Percentiles rank a stretch among this genome's conserved stretches.
These are phyloP conservation scores for Vulpes lagopus DNA, from an alignment of 2,113 vertebrate genomes.

Conservation along the genomic window DNA sequence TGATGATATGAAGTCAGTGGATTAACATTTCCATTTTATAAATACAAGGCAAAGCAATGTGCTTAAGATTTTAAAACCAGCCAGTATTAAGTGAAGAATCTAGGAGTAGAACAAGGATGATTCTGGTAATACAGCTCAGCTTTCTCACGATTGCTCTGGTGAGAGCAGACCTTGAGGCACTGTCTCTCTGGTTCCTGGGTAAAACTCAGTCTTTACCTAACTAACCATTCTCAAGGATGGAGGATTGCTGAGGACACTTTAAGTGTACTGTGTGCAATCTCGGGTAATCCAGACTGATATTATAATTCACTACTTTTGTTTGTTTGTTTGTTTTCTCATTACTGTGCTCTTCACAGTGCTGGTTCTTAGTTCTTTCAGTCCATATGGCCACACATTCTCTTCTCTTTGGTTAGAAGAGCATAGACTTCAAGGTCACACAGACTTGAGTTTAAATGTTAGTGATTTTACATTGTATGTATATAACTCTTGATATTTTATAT, in stretches of 20 bases:
- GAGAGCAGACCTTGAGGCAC: background rate
- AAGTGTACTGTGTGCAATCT: background rate
- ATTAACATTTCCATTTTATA: background rate
- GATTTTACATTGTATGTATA: background rate
- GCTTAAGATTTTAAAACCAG: background rate
- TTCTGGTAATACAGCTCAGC: background rate
- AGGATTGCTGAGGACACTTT: background rate
- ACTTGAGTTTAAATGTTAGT: background rate
- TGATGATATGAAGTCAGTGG: background rate
- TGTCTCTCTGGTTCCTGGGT: background rate
- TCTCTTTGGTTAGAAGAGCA: background rate
- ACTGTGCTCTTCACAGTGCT: background rate
- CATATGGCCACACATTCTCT: background rate
- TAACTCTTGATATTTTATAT: background rate
- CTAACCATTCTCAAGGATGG: background rate
- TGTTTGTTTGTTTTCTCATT: background rate
- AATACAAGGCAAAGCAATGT: background rate
- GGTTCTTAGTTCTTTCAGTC: background rate
- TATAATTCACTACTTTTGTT: background rate
- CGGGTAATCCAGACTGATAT: background rate
- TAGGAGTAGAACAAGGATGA: background rate
- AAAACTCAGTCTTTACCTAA: background rate
- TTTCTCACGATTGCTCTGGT: background rate
- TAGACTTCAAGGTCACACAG: background rate
- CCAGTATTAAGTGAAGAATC: background rate